Evolutionary conservation across 2,797 vertebrate species (phyloP).

Genomic region (Syngnathus acus): DNA sequence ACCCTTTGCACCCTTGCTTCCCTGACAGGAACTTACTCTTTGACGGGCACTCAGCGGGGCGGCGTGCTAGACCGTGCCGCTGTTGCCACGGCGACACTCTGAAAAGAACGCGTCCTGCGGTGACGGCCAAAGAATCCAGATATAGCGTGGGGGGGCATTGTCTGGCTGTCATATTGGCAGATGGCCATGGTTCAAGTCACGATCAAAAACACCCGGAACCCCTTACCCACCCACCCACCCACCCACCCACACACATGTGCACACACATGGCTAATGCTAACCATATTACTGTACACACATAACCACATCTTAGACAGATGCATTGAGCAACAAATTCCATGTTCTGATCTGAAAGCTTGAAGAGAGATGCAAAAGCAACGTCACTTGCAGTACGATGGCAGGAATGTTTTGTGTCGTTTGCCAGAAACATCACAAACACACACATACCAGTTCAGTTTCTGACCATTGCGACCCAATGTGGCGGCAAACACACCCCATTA

Average conservation of each 20-base stretch:
- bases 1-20: conserved; percentile 17
- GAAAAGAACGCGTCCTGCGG: conserved; percentile 60
- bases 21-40: conserved; percentile 57
- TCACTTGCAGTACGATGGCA: conserved; percentile 7
- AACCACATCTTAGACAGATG: neutral
- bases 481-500: conserved; percentile 1
- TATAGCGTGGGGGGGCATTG: conserved; percentile 33
- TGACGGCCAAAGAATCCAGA: conserved; percentile 53
- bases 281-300: conserved; percentile 13
- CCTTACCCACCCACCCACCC: conserved; percentile 9
- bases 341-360: neutral
- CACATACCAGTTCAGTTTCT: conserved; percentile 14
- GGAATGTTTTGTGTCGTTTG: conserved; percentile 18
- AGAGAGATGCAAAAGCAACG: neutral
- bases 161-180: conserved; percentile 35
- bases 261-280: conserved; percentile 39
- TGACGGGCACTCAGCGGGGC: conserved; percentile 47
- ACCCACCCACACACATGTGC: conserved; percentile 15
- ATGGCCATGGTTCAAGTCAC: conserved; percentile 49
- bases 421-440: conserved; percentile 9
- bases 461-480: conserved; percentile 10
- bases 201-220: conserved; percentile 40
- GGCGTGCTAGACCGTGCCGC: conserved; percentile 25
- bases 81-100: conserved; percentile 52
- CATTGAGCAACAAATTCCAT: neutral